Evolutionary conservation across 37 sponge, comb jelly and placozoan species (phyloP).

Genomic region (Bolinopsis microptera): DNA sequence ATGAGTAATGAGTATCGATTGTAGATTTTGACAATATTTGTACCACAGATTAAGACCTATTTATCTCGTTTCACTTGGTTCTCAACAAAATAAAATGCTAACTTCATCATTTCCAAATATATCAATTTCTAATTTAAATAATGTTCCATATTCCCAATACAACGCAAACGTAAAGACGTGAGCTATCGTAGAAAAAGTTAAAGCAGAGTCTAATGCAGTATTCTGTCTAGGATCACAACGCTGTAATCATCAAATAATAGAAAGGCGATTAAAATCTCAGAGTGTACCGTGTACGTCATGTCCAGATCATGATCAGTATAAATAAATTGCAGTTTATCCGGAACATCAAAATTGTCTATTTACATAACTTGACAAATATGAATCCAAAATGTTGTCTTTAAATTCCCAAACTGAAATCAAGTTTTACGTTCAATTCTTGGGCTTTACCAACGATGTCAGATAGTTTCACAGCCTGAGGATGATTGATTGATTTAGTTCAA

Average conservation of each 20-base stretch:
- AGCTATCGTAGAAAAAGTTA: too few relatives aligned
- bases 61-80: too few relatives aligned
- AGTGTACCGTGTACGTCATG: background rate
- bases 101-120: too few relatives aligned
- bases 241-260: background rate
- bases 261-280: background rate
- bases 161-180: too few relatives aligned
- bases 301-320: background rate
- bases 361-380: background rate
- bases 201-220: too few relatives aligned
- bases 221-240: too few relatives aligned
- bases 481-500: background rate
- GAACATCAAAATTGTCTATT: background rate
- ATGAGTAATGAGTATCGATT: too few relatives aligned
- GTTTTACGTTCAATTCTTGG: conserved; percentile 51
- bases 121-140: too few relatives aligned
- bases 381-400: background rate
- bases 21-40: too few relatives aligned
- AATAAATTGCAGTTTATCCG: background rate
- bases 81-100: too few relatives aligned
- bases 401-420: conserved; percentile 9
- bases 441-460: conserved; percentile 53
- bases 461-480: conserved; percentile 44
- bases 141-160: too few relatives aligned
- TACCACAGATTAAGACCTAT: too few relatives aligned